Percentiles rank a stretch among this genome's conserved stretches.
phyloP scores from a whole-genome alignment of 64 coral and sea anemone genomes.

The Montipora sp. region DNA sequence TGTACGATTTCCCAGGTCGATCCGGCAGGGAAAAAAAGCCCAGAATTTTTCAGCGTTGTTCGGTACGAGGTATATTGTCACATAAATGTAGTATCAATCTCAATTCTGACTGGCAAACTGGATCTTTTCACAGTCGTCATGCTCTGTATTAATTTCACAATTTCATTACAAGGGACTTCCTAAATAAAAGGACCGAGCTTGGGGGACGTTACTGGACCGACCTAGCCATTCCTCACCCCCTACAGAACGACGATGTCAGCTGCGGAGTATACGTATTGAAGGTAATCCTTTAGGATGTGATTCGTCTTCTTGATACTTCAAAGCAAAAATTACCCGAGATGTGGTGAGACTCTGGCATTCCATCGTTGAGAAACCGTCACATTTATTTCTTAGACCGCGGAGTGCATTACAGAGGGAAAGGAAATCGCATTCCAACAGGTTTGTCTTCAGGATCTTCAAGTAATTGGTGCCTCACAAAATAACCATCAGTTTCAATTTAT shows the following conservation, averaged over 20 bases:
- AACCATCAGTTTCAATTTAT: too few species aligned
- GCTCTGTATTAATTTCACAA: too few species aligned
- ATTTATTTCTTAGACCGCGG: constrained; percentile 5
- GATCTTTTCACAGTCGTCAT: too few species aligned
- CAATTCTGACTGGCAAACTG: not conserved
- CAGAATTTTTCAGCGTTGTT: too few species aligned
- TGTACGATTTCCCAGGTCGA: not conserved
- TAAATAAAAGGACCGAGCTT: not conserved
- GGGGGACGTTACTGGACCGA: not conserved
- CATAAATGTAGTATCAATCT: not conserved
- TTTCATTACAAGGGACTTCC: not conserved
- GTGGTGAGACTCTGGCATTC: too few species aligned
- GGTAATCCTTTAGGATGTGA: not conserved
- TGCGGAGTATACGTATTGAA: not conserved
- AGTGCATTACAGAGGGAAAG: not conserved
- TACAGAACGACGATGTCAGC: not conserved
- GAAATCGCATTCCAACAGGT: constrained; percentile 16
- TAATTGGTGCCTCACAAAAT: too few species aligned
- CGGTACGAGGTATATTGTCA: too few species aligned
- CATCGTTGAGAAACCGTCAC: not conserved
- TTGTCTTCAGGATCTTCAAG: not conserved
- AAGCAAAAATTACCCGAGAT: too few species aligned
- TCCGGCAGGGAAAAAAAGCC: not conserved
- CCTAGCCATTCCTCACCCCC: not conserved
- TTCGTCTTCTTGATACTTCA: too few species aligned